Evolutionary conservation across 2,888 invertebrate species (phyloP).

Genomic region (Catocala sponsa): DNA sequence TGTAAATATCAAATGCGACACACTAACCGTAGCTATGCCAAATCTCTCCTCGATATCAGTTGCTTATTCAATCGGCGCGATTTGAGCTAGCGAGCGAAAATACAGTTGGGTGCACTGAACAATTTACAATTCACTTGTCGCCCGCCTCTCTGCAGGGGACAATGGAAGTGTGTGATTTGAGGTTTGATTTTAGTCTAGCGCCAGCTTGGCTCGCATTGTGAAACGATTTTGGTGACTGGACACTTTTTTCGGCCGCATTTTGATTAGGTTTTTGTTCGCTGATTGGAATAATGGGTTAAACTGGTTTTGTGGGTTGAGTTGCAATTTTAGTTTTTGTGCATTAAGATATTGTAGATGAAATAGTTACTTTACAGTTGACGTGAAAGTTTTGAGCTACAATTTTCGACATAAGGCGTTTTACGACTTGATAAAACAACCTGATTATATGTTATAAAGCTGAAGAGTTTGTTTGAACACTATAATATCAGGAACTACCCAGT

Average conservation of each 20-base stretch:
- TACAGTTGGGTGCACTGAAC: slow-evolving; percentile 72
- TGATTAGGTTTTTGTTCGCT: slow-evolving; percentile 36
- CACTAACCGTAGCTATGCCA: slow-evolving; percentile 51
- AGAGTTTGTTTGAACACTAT: too few species aligned
- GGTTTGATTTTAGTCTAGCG: slow-evolving; percentile 56
- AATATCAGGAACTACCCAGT: too few species aligned
- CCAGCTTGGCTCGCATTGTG: slow-evolving; percentile 40
- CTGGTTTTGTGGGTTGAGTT: slow-evolving; percentile 3
- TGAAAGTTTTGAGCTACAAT: too few species aligned
- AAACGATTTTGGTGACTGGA: slow-evolving; percentile 38
- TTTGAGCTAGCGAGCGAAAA: slow-evolving; percentile 69
- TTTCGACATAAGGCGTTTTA: too few species aligned
- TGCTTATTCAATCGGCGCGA: slow-evolving; percentile 80
- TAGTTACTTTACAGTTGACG: too few species aligned
- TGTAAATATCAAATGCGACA: slow-evolving; percentile 47
- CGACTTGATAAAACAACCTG: too few species aligned
- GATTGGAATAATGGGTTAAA: slow-evolving; percentile 18
- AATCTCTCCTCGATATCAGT: slow-evolving; percentile 71
- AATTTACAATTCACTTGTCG: slow-evolving; percentile 78
- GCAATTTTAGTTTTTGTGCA: background rate
- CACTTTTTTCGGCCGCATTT: slow-evolving; percentile 35
- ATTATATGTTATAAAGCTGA: too few species aligned
- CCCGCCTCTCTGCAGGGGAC: slow-evolving; percentile 49
- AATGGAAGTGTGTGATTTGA: slow-evolving; percentile 61
- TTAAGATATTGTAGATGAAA: background rate